Percentiles rank a stretch among this genome's conserved stretches.
Conservation (phyloP, 2,888 invertebrate species). For the Limnephilus rhombicus region DNA sequence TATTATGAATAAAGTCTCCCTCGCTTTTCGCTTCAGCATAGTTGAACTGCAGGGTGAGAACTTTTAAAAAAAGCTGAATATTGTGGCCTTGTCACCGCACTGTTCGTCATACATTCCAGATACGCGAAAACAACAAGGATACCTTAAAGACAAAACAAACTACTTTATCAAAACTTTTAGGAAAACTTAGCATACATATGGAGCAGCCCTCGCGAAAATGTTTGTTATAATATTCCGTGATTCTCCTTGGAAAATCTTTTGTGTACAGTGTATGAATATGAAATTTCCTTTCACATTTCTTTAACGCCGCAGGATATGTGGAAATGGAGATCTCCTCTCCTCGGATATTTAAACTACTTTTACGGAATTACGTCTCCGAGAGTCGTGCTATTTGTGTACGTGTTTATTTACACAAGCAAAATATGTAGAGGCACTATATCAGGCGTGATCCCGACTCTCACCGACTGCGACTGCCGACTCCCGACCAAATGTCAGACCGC, state of each 20-base stretch:
- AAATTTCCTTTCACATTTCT: slow-evolving; percentile 39
- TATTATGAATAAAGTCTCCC: background rate
- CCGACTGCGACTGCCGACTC: background rate
- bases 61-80: background rate
- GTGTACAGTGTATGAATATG: slow-evolving; percentile 43
- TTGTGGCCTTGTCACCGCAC: background rate
- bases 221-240: slow-evolving; percentile 45
- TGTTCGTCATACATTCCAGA: slow-evolving; percentile 1
- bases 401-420: slow-evolving; percentile 40
- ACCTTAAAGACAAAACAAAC: slow-evolving; percentile 19
- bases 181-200: slow-evolving; percentile 36
- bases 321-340: slow-evolving; percentile 31
- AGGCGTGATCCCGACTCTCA: slow-evolving; percentile 9
- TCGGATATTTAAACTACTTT: slow-evolving; percentile 38
- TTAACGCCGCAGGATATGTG: slow-evolving; percentile 43
- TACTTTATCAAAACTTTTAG: background rate
- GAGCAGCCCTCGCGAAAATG: slow-evolving; percentile 21
- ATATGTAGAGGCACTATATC: slow-evolving; percentile 34
- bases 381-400: slow-evolving; percentile 40
- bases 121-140: background rate
- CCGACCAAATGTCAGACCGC: background rate
- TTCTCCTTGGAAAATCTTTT: slow-evolving; percentile 35
- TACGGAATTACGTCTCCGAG: slow-evolving; percentile 32
- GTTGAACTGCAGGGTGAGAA: background rate
- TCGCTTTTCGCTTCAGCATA: background rate